These are phyloP conservation scores for Brachyrhaphis roseni DNA, from an alignment of 2,797 vertebrate species.

Conservation along the genomic window DNA sequence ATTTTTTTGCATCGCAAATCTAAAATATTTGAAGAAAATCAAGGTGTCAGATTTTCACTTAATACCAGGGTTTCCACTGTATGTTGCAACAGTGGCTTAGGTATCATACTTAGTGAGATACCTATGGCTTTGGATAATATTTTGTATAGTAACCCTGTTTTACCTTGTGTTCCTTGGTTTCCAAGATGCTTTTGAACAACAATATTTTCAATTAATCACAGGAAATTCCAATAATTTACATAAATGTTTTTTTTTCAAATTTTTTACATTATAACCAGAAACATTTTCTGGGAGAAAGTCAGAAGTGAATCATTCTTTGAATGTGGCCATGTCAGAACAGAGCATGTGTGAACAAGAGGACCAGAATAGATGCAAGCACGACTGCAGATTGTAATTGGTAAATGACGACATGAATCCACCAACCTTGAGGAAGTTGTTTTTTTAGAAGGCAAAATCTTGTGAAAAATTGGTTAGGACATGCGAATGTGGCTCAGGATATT, in stretches of 20 bases:
- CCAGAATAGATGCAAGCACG: background rate
- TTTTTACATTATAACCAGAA: too few species aligned
- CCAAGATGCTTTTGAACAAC: background rate
- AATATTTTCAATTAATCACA: background rate
- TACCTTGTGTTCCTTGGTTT: background rate
- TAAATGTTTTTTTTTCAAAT: too few species aligned
- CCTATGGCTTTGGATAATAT: background rate
- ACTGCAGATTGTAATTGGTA: background rate
- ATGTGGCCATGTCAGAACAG: background rate
- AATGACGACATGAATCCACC: background rate
- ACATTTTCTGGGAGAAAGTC: too few species aligned
- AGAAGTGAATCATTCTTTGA: background rate
- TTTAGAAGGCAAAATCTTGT: background rate
- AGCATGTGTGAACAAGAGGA: background rate
- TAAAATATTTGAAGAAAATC: background rate
- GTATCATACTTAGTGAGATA: too few species aligned
- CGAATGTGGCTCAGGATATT: background rate
- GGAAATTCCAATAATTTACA: background rate
- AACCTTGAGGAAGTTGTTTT: background rate
- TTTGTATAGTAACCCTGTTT: background rate
- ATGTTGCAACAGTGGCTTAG: background rate
- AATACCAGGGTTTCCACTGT: too few species aligned
- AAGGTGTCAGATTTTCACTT: too few species aligned
- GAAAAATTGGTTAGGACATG: background rate
- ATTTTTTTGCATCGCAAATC: background rate